Base-by-base conservation (phyloP, 1,140 invertebrate genomes). In the Myzus persicae region DNA sequence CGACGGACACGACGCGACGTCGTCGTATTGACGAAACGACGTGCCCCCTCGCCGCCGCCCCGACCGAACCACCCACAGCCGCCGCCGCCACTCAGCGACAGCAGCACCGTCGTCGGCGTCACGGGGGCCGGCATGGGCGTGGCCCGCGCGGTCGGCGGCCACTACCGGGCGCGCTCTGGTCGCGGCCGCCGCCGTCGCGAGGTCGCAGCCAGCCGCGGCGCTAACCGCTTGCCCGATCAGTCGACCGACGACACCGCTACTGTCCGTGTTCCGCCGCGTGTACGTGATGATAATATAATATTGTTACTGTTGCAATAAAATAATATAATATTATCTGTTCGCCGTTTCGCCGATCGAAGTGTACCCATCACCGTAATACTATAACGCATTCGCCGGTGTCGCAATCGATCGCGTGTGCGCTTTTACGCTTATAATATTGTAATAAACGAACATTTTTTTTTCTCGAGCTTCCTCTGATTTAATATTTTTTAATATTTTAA, bases 131-230 rank as follows among this genome's bases (percentile, higher is more conserved):
- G 38, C 54, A 18, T 42, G 67, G 67, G 91, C 81, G 46, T 91
- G 22, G 40, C 46, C 36, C 7, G 76, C 11, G 11, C 81, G 46
- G 38, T 48, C 81, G 91, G 44, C 81, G 44, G 14, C 46, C 81
- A 51, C 76, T 42, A 82, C 76, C 46, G 91, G 91, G 91, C 91
- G 91, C 89, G 89, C 89, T 90, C 36, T 24, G 38, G 89, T 93
- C 81, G 81, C 81, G 46, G 44, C 44, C 87, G 87, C 87, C 85
- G 42, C 59, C 51, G 90, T 76, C 54, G 59, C 59, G 67, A 82
- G 76, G 91, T 48, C 91, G 51, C 46, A 48, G 91, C 46, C 38
- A 38, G 76, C 91, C 44, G 26, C 81, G 6, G 91, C 81, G 44
- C 38, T 59, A 42, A 90, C 51, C 54, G 89, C n/a, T 36, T 31